Base-by-base conservation (phyloP, 2,888 invertebrate species). In the Caenorhabditis auriculariae region DNA sequence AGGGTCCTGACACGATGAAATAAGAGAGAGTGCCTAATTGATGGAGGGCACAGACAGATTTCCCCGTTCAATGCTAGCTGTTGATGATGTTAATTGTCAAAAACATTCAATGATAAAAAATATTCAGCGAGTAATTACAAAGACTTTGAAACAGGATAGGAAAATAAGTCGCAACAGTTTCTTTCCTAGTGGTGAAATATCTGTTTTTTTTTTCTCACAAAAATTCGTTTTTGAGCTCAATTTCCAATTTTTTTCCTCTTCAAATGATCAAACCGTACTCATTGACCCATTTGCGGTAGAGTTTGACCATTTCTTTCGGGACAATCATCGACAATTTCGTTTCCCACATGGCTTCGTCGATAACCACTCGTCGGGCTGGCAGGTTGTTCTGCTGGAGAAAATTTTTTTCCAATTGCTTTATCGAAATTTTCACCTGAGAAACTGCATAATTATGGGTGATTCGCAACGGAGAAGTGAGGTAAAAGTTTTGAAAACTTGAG, bases 331-430 rank as follows among this genome's bases (percentile, higher is more conserved):
- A 74, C 17, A 80, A 45, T 50, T 77, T 79, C 21, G 72, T 65
- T 39, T 80, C 80, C 59, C 72, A 78, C 66, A 80, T 70, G 35
- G 59, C 54, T 48, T 80, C 80, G 17, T 74, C 66, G 32, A 74
- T 72, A 1, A 59, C 47, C 23, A 80, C 65, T 28, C 72, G 68
- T 24, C 80, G 57, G 5, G 71, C 51, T 1, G 78, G 80, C 12
- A 76, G 57, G 42, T 70, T 75, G 35, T 70, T 62, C 23, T 76
- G 74, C 71, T 77, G 41, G 35, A 75, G 64, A 47, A 2, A 26
- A n/a, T 12, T 6, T 21, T 39, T 46, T 3, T 29, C 7, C 6
- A 5, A 4, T 27, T 4, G 29, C n/a, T 19, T 42, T 42, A 12
- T 21, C 23, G 9, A 26, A 43, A 21, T 19, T 4, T 24, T 24